Conservation (phyloP, 2,888 invertebrate species). For the Lepas anatifera region DNA sequence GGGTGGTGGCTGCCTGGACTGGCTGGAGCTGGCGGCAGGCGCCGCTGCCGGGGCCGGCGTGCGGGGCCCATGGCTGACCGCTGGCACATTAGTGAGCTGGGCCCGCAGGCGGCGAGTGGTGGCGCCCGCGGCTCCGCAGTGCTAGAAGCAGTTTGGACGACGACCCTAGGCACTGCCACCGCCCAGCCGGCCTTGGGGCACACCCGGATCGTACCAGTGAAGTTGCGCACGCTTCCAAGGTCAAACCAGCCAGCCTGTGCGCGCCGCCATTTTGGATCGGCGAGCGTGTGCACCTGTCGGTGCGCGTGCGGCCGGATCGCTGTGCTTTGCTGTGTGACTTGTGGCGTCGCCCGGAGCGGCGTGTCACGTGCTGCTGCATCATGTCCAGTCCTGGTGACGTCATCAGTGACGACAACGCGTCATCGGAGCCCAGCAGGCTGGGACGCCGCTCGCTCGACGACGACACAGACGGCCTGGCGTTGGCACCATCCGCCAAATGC, state of each 20-base stretch:
- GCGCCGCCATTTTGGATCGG: slow-evolving; percentile 2
- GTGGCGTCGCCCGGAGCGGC: background rate
- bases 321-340: background rate
- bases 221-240: background rate
- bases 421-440: background rate
- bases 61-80: background rate
- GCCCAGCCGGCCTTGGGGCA: slow-evolving; percentile 5
- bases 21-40: background rate
- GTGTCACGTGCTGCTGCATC: background rate
- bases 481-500: background rate
- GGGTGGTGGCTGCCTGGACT: background rate
- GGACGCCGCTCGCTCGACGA: background rate
- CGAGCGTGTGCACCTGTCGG: background rate
- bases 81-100: background rate
- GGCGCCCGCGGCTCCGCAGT: background rate
- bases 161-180: background rate
- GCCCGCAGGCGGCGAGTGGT: slow-evolving; percentile 3
- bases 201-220: background rate
- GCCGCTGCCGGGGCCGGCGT: slow-evolving; percentile 1
- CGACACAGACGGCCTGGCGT: background rate
- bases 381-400: too few relatives aligned
- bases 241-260: background rate
- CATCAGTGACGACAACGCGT: background rate
- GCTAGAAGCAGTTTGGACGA: background rate
- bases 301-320: background rate